phyloP scores from a whole-genome alignment of 2,113 vertebrate species.

The Pelecanoides urinatrix region DNA sequence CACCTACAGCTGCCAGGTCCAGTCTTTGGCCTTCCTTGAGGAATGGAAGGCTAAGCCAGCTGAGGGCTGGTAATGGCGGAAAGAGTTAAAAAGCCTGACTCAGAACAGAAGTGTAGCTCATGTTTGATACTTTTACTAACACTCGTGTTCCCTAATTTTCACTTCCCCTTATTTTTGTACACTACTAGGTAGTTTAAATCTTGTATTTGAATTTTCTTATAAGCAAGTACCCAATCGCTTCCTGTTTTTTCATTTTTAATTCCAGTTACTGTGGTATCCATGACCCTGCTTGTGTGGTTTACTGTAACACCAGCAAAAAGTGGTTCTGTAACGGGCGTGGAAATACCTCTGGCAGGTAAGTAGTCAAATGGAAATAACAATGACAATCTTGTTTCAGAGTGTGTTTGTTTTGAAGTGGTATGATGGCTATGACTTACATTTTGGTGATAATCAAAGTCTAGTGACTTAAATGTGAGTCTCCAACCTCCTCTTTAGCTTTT shows the following conservation, averaged over 20 bases:
- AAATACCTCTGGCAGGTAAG: slow-evolving; percentile 96
- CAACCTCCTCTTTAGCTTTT: not conserved
- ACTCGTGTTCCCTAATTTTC: accelerated
- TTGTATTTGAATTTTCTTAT: not conserved
- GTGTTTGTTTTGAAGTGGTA: not conserved
- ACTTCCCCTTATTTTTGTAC: not conserved
- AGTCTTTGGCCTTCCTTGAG: not conserved
- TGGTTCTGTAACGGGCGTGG: slow-evolving; percentile 99
- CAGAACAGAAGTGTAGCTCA: not conserved
- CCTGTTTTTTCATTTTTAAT: not conserved
- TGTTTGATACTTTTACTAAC: not conserved
- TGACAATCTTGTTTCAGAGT: not conserved
- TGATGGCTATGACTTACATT: not conserved
- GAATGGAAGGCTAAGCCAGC: too few relatives aligned
- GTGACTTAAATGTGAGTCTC: not conserved
- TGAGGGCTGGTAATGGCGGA: too few relatives aligned
- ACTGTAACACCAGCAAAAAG: slow-evolving; percentile 99
- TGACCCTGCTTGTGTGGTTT: slow-evolving; percentile 96
- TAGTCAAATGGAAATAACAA: not conserved
- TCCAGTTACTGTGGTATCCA: slow-evolving; percentile 97
- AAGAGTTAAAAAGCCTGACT: not conserved
- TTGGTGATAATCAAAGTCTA: not conserved
- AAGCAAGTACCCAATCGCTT: not conserved
- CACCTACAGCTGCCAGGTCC: not conserved
- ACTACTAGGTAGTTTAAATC: not conserved